phyloP scores from a whole-genome alignment of 2,797 vertebrate species.

The Danio aesculapii region DNA sequence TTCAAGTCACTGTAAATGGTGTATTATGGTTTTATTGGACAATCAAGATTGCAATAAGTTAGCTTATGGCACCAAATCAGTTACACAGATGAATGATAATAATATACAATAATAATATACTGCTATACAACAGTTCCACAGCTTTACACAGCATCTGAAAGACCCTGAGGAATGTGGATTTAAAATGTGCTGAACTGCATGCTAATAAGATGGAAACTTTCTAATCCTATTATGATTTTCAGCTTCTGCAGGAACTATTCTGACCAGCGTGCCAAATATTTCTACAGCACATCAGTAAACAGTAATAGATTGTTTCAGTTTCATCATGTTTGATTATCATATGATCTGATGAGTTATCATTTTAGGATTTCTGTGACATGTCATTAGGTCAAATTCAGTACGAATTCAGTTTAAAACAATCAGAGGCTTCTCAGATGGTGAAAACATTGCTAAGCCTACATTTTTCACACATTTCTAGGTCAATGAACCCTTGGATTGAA shows the following conservation, averaged over 20 bases:
- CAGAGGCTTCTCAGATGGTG: constrained; percentile 21
- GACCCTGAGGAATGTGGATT: constrained; percentile 74
- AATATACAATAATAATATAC: no score
- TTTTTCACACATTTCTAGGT: constrained; percentile 20
- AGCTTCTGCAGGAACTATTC: constrained; percentile 45
- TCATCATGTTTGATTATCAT: not conserved
- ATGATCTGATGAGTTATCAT: not conserved
- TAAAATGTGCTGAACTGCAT: constrained; percentile 71
- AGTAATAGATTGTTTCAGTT: not conserved
- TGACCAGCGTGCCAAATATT: constrained; percentile 30
- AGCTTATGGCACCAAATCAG: no score
- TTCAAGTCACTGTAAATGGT: not conserved
- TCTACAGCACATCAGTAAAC: not conserved
- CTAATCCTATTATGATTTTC: constrained; percentile 73
- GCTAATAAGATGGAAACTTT: constrained; percentile 76
- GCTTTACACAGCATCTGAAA: constrained; percentile 59
- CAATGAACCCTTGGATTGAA: constrained; percentile 17
- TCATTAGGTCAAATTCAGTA: not conserved
- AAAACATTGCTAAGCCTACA: constrained; percentile 15
- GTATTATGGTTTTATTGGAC: not conserved
- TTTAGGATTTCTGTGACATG: not conserved
- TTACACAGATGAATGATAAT: no score
- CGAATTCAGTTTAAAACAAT: not conserved
- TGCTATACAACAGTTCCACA: not conserved
- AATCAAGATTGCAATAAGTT: constrained; percentile 22